A percentile compares a stretch with the other conserved stretches of the same genome.
phyloP scores from a whole-genome alignment of 2,797 vertebrate genomes.

The Gallirallus australis region DNA sequence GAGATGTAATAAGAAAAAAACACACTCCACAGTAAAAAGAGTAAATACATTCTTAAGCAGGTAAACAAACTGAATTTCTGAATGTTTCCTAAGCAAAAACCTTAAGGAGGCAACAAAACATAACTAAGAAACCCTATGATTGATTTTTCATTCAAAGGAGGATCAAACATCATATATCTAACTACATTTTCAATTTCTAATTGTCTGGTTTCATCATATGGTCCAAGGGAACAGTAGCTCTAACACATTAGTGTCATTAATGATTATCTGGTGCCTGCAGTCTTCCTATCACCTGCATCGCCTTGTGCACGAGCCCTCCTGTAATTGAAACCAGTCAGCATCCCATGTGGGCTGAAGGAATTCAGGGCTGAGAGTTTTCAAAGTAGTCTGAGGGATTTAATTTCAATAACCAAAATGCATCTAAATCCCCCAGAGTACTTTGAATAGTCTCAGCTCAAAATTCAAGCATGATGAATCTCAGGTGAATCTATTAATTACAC shows the following conservation, averaged over 20 bases:
- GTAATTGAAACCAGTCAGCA: slow-evolving; percentile 1
- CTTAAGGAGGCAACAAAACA: not conserved
- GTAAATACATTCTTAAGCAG: not conserved
- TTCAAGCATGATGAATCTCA: not conserved
- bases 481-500: slow-evolving; percentile 36
- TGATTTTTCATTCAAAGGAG: not conserved
- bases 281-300: not conserved
- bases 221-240: not conserved
- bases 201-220: not conserved
- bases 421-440: not conserved
- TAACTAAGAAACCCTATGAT: not conserved
- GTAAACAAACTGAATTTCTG: not conserved
- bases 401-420: slow-evolving; percentile 37
- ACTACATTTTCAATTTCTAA: not conserved
- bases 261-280: not conserved
- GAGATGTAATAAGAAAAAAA: not conserved
- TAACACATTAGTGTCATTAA: not conserved
- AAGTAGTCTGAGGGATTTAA: slow-evolving; percentile 29
- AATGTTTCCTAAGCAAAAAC: not conserved
- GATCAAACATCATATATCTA: not conserved
- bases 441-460: not conserved
- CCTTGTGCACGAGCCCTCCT: not conserved
- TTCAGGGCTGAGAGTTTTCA: not conserved
- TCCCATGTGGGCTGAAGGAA: not conserved
- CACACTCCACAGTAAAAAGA: not conserved